Conservation (phyloP, 2,797 vertebrate genomes). For the Clamator glandarius region DNA sequence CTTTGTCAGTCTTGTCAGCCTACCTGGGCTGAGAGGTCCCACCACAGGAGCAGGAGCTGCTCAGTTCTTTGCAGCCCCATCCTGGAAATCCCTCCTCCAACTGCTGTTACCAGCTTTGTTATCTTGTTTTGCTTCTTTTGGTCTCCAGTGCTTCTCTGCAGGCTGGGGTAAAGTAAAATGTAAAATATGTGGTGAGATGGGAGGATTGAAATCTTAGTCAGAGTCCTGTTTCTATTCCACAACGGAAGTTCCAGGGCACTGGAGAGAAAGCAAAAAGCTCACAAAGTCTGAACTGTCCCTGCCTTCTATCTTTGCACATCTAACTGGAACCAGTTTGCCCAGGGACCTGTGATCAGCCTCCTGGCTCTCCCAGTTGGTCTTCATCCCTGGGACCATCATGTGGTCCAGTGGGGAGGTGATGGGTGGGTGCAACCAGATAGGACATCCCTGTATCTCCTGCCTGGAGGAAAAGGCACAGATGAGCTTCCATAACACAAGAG, state of each 20-base stretch:
- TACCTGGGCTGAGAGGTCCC: neutral
- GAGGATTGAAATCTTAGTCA: neutral
- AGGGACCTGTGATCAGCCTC: neutral
- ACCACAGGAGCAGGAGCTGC: neutral
- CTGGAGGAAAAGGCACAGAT: no score
- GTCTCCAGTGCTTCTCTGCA: neutral
- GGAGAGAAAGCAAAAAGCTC: neutral
- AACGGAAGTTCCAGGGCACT: neutral
- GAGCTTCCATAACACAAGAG: no score
- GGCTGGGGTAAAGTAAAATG: neutral
- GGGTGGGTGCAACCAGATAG: neutral
- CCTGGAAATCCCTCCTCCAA: neutral
- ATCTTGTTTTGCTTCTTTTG: neutral
- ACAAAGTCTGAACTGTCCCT: neutral
- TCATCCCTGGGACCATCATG: no score
- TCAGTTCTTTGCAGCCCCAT: neutral
- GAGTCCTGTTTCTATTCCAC: neutral
- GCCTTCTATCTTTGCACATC: neutral
- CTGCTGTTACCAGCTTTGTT: neutral
- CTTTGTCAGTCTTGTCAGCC: neutral
- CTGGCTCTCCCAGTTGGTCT: neutral
- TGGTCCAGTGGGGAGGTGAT: fast-evolving
- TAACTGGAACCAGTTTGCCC: neutral
- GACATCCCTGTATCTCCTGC: neutral
- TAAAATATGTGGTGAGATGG: neutral